These are phyloP conservation scores for Stenchaetothrips biformis DNA, from an alignment of 2,888 invertebrate genomes.

Conservation along the genomic window DNA sequence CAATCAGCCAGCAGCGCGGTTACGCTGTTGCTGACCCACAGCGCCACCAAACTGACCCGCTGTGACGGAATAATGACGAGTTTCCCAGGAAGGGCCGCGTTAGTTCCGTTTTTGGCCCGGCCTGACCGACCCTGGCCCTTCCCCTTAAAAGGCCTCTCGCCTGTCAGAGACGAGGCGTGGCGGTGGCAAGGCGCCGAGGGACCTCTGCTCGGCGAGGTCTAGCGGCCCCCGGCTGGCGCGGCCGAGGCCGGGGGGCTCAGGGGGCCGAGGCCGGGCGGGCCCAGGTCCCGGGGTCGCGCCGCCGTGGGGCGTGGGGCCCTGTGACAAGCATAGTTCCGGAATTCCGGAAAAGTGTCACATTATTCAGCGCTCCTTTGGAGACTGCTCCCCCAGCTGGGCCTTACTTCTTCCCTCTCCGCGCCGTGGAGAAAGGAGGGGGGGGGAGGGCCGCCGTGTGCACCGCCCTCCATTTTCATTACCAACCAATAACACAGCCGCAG, in stretches of 20 bases:
- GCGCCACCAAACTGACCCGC: no score
- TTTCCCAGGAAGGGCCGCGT: no score
- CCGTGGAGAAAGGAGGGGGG: neutral
- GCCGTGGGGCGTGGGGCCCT: neutral
- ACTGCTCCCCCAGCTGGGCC: neutral
- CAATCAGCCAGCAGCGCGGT: no score
- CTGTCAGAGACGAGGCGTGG: no score
- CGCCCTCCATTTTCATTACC: slow-evolving; percentile 11
- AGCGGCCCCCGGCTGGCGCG: neutral
- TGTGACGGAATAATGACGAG: no score
- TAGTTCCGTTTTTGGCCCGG: no score
- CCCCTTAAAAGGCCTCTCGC: no score
- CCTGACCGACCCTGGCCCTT: no score
- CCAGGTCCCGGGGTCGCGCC: neutral
- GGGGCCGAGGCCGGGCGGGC: neutral
- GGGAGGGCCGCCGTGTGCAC: neutral
- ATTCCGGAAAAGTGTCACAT: slow-evolving; percentile 24
- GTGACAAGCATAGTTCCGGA: slow-evolving; percentile 23
- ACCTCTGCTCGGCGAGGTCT: neutral
- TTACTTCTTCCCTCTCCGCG: neutral
- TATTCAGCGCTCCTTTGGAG: slow-evolving; percentile 5
- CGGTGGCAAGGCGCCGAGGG: neutral
- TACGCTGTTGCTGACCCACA: no score
- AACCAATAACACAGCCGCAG: neutral
- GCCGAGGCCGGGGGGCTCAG: neutral